Percentiles rank a stretch among this genome's conserved stretches.
These are phyloP conservation scores for Phocoena phocoena DNA, from an alignment of 2,113 vertebrate genomes.

Conservation along the genomic window DNA sequence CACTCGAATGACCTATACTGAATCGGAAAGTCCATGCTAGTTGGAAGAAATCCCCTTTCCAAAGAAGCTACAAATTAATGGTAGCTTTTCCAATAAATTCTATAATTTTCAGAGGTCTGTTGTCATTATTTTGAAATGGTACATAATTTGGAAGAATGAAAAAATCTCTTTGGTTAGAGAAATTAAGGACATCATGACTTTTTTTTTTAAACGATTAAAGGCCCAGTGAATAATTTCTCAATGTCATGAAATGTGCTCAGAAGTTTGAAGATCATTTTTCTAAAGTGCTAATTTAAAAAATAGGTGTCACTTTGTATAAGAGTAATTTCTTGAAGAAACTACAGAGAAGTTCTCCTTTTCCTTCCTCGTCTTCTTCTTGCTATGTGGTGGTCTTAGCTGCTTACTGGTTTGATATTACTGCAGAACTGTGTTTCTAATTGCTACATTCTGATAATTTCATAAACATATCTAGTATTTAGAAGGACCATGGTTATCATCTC, in stretches of 20 bases:
- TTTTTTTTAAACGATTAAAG: background rate
- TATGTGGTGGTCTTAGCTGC: background rate
- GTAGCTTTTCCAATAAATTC: constrained; percentile 15
- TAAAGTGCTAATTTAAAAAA: constrained; percentile 34
- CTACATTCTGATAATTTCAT: constrained; percentile 5
- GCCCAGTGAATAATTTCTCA: background rate
- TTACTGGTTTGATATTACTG: background rate
- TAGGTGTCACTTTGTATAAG: background rate
- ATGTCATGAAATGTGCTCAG: background rate
- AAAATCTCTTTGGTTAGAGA: constrained; percentile 23
- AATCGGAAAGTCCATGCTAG: background rate
- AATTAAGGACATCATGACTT: background rate
- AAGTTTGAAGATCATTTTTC: constrained; percentile 42
- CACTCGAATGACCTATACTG: background rate
- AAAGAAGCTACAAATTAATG: background rate
- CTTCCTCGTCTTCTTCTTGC: background rate
- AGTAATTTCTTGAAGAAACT: background rate
- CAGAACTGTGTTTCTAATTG: background rate
- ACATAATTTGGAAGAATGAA: constrained; percentile 43
- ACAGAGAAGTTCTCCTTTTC: background rate
- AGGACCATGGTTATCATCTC: background rate
- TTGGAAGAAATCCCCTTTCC: background rate
- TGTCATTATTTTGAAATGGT: constrained; percentile 34
- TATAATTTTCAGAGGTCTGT: background rate
- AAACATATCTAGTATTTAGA: background rate